Conservation (phyloP, 2,797 vertebrate genomes). For the Clarias pachynema region DNA sequence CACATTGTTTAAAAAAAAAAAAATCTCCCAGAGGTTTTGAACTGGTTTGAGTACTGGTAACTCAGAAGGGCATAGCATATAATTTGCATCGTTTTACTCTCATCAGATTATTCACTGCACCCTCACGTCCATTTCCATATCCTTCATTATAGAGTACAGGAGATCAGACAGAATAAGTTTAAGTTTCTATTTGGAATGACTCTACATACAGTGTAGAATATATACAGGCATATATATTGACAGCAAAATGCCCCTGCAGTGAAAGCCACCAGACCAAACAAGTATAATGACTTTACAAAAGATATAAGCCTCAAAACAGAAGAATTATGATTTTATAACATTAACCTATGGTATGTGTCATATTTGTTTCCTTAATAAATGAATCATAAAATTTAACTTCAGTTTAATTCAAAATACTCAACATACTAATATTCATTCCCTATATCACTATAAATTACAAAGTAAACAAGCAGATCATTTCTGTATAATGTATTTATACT, state of each 20-base stretch:
- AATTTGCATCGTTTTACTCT: background rate
- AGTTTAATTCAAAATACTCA: background rate
- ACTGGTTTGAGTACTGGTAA: background rate
- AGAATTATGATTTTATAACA: background rate
- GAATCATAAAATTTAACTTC: background rate
- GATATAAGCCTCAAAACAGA: background rate
- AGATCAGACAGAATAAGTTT: constrained; percentile 1
- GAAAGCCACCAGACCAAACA: background rate
- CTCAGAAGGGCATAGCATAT: background rate
- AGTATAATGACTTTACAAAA: background rate
- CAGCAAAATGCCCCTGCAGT: background rate
- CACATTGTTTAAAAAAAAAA: no score
- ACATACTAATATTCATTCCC: background rate
- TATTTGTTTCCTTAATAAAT: background rate
- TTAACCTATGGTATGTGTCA: background rate
- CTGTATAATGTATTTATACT: background rate
- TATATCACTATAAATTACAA: background rate
- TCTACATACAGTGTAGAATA: background rate
- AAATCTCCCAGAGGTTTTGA: background rate
- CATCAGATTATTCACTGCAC: background rate
- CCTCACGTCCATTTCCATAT: background rate
- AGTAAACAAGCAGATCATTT: background rate
- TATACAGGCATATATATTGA: background rate
- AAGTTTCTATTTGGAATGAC: background rate
- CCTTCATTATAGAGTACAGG: background rate